Evolutionary conservation across 2,888 invertebrate species (phyloP).

Genomic region (Ferrisia virgata): DNA sequence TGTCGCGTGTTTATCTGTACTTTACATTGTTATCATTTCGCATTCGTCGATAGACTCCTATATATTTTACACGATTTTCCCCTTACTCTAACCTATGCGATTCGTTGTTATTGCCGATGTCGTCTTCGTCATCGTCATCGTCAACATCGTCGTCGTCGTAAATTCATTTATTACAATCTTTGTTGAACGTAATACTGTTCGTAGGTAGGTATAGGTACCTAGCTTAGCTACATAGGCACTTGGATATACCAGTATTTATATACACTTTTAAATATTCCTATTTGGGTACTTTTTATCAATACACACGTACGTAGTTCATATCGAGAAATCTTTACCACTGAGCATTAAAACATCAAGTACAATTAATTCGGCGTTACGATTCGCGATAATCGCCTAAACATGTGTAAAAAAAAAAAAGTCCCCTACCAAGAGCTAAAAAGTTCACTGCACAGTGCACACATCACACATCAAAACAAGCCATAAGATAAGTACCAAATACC

Average conservation of each 20-base stretch:
- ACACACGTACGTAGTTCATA: not conserved
- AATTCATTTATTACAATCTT: too few relatives aligned
- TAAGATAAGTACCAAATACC: too few relatives aligned
- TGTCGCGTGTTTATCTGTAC: constrained; percentile 27
- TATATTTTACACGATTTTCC: not conserved
- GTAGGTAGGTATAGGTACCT: too few relatives aligned
- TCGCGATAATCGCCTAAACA: not conserved
- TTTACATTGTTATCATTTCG: constrained; percentile 28
- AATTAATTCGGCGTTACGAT: not conserved
- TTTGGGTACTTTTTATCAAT: too few relatives aligned
- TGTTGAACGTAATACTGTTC: too few relatives aligned
- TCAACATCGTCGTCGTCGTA: too few relatives aligned
- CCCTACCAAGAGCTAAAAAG: not conserved
- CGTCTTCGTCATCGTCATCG: not conserved
- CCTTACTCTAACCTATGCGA: too few relatives aligned
- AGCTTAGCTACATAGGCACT: not conserved
- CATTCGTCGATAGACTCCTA: not conserved
- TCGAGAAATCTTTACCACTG: constrained; percentile 1
- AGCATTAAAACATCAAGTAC: not conserved
- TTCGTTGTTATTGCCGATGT: not conserved
- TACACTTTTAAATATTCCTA: not conserved
- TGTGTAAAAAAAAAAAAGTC: not conserved
- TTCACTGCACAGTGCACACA: not conserved
- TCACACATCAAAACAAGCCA: not conserved
- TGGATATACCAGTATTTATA: not conserved